Evolutionary conservation across 2,113 vertebrate genomes (phyloP), one percentile per base, ranked within the genome.

Genomic region (Neogobius melanostomus): DNA sequence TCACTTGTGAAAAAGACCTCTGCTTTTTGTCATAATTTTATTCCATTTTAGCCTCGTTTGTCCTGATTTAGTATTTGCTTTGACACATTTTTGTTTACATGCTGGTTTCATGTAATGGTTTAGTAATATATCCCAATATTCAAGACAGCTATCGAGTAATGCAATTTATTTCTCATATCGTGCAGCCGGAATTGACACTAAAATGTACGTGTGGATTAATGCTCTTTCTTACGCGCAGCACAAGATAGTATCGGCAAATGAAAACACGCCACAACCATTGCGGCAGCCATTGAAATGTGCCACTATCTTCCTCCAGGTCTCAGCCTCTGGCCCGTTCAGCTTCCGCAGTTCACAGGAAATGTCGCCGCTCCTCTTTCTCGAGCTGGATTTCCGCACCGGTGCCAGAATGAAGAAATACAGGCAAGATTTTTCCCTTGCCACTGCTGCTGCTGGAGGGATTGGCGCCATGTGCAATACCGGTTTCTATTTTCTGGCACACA

Each of bases 131-230:
- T 36, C 28, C 3, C 28, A 36, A 36, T 36, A 36, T 36, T 36
- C 28, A 36, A 36, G 28, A 36, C 28, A 36, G 28, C 28, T 36
- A 36, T 36, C 28, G 28, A 36, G 28, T 36, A 36, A 36, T 36
- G 28, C 28, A 36, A 36, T 36, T 36, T 36, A 36, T 4, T 36
- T 36, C 28, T 71, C 74, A 84, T 71, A 82, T 87, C 64, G 62
- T 72, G 70, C 71, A 59, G 57, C 64, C 63, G 43, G 66, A 77
- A 82, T 51, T 70, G 80, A 79, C 77, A 84, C 46, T 68, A 47
- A 82, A 80, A 89, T 83, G 82, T 88, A 74, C 76, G 83, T 88
- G 80, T 85, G 69, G 73, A 88, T 90, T 90, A 85, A 87, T 82
- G 82, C 77, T 52, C 5, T 44, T 64, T 80, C 87, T 85, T 87